Evolutionary conservation across 2,888 invertebrate species (phyloP).

Genomic region (Cryptus armator): DNA sequence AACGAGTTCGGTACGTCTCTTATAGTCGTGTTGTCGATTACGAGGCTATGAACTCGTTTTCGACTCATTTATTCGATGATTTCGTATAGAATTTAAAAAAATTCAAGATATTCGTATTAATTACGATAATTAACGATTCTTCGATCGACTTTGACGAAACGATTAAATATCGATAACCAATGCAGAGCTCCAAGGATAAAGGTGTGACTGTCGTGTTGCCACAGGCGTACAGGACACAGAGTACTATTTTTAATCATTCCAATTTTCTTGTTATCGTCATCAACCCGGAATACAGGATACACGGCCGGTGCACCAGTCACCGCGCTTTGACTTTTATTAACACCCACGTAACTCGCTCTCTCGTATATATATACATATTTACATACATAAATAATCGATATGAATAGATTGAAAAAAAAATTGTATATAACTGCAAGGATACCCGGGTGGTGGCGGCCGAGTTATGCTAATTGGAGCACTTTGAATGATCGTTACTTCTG

Average conservation of each 20-base stretch:
- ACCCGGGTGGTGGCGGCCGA: slow-evolving; percentile 28
- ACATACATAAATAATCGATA: slow-evolving; percentile 35
- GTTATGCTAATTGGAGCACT: slow-evolving; percentile 46
- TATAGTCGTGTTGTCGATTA: neutral
- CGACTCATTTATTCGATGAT: no score
- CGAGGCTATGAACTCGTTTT: no score
- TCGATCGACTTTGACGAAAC: slow-evolving; percentile 51
- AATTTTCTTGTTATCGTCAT: slow-evolving; percentile 22
- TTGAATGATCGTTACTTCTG: slow-evolving; percentile 24
- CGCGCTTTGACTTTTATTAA: slow-evolving; percentile 29
- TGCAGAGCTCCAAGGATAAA: slow-evolving; percentile 53
- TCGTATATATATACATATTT: slow-evolving; percentile 6
- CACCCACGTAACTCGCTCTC: slow-evolving; percentile 39
- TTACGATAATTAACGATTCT: slow-evolving; percentile 8
- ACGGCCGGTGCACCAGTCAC: neutral
- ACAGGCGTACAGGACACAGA: neutral
- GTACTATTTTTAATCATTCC: slow-evolving; percentile 8
- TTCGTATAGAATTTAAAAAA: neutral
- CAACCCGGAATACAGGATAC: slow-evolving; percentile 54
- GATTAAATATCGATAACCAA: slow-evolving; percentile 41
- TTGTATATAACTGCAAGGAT: slow-evolving; percentile 41
- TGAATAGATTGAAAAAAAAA: slow-evolving; percentile 32
- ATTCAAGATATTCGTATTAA: neutral
- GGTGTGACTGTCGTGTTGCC: slow-evolving; percentile 28
- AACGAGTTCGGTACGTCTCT: slow-evolving; percentile 2